Evolutionary conservation across 2,888 invertebrate genomes (phyloP), one percentile per base, ranked within the genome.

Genomic region (Tinea semifulvella): DNA sequence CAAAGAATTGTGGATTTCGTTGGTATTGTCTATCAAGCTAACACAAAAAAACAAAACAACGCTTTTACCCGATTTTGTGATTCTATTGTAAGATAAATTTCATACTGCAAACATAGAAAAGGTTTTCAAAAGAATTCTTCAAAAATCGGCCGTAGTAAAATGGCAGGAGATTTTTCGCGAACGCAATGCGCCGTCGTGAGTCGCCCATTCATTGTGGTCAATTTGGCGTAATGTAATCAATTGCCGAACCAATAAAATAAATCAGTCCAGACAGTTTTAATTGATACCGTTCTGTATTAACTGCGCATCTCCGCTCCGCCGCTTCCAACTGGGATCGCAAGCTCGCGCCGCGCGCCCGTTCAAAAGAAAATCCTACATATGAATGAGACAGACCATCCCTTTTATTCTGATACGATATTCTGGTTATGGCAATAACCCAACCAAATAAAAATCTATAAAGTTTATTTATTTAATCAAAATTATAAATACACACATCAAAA

Each of bases 221-320:
- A 76, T 77, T 79, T 71, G 69, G 67, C 73, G 77, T 79, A 76
- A 79, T 79, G 77, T 76, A 79, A 80, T 80, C 77, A 77, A 79
- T 80, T 80, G 70, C 63, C 58, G 62, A 68, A 72, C 72, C 79
- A 73, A 77, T 80, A 77, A 79, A 77, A 79, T 80, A 79, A 80
- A 79, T 80, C 79, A 80, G 66, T 58, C 57, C 63, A 57, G 79
- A 79, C 77, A 76, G 74, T 72, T 77, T 80, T 76, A 80, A 80
- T 79, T 79, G 79, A 79, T 76, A 74, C 66, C 59, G 61, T 53
- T 65, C 68, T 61, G 63, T 68, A 72, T 72, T 74, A 68, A 75
- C 71, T 63, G 64, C 58, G 56, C 61, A 56, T 56, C 54, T 14
- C 42, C 27, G 42, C 42, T 26, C 31, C 28, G 31, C 19, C 18